Evolutionary conservation across 2,888 invertebrate genomes (phyloP).

Genomic region (Aleiodes leptofemur): DNA sequence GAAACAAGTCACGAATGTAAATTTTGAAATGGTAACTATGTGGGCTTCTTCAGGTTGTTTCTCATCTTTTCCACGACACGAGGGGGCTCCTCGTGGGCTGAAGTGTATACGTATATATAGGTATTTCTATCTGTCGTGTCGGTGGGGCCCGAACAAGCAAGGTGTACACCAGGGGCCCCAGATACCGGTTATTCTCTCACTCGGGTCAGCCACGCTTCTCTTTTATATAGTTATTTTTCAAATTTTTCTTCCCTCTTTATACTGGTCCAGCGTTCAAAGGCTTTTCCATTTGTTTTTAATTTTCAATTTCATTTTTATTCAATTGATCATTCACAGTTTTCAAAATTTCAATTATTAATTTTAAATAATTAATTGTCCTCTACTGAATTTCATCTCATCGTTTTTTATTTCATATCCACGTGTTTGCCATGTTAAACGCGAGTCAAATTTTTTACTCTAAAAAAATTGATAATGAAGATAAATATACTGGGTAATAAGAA

Average conservation of each 20-base stretch:
- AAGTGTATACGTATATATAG: background rate
- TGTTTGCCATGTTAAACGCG: background rate
- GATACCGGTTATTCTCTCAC: constrained; percentile 54
- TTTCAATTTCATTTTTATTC: constrained; percentile 17
- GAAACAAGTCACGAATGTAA: constrained; percentile 14
- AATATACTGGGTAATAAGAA: constrained; percentile 4
- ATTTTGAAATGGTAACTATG: constrained; percentile 6
- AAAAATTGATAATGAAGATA: constrained; percentile 21
- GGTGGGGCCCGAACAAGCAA: constrained; percentile 12
- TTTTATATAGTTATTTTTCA: constrained; percentile 38
- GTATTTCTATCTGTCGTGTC: constrained; percentile 22
- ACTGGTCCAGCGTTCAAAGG: constrained; percentile 9
- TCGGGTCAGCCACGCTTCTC: constrained; percentile 50
- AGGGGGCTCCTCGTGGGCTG: constrained; percentile 38
- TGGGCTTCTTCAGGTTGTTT: constrained; percentile 5
- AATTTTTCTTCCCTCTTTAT: constrained; percentile 37
- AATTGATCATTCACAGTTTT: background rate
- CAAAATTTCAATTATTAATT: background rate
- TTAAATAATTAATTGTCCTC: background rate
- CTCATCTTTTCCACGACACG: background rate
- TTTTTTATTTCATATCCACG: background rate
- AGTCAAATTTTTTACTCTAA: background rate
- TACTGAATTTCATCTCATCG: too few species aligned
- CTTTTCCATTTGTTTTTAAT: background rate
- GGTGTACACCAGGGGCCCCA: constrained; percentile 48